A percentile compares a stretch with the other conserved stretches of the same genome.
Evolutionary conservation across 2,888 invertebrate species (phyloP).

Genomic region (Drosophila pegasa): DNA sequence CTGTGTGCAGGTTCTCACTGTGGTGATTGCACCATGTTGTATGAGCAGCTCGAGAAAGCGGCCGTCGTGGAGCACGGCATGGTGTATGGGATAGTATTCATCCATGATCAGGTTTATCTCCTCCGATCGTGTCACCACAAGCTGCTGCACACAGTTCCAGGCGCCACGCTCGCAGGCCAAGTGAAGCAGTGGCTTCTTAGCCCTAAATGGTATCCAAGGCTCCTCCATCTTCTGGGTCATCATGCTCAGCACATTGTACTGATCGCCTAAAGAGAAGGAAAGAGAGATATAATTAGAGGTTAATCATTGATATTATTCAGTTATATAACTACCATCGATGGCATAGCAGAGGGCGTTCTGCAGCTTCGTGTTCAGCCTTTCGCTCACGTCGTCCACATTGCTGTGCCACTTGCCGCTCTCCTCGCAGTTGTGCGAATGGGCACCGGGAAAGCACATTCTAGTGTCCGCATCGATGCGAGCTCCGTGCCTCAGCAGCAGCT

Average conservation of each 20-base stretch:
- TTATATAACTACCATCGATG: constrained; percentile 86
- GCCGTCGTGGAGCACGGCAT: constrained; percentile 90
- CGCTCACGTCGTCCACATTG: constrained; percentile 86
- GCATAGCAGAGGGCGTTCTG: constrained; percentile 90
- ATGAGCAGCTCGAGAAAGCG: constrained; percentile 89
- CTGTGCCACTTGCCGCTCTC: constrained; percentile 88
- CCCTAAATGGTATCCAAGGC: constrained; percentile 88
- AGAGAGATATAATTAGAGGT: not conserved
- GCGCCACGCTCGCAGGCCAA: constrained; percentile 90
- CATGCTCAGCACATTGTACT: constrained; percentile 88
- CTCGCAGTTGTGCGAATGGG: constrained; percentile 90
- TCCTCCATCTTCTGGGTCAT: constrained; percentile 89
- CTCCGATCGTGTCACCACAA: constrained; percentile 88
- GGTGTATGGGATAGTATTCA: constrained; percentile 92
- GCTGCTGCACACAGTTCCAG: constrained; percentile 89
- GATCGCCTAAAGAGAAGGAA: constrained; percentile 85
- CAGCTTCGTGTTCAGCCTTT: constrained; percentile 86
- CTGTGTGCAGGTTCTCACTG: constrained; percentile 89
- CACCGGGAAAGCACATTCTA: constrained; percentile 91
- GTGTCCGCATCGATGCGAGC: constrained; percentile 90
- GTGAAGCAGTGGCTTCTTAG: constrained; percentile 88
- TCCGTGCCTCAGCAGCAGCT: constrained; percentile 89
- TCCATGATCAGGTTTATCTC: constrained; percentile 90
- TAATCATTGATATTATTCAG: not conserved
- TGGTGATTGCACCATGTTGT: constrained; percentile 89